A percentile compares a stretch with the other conserved stretches of the same genome.
Conservation (phyloP, 2,113 vertebrate species). For the Ibidorhyncha struthersii region DNA sequence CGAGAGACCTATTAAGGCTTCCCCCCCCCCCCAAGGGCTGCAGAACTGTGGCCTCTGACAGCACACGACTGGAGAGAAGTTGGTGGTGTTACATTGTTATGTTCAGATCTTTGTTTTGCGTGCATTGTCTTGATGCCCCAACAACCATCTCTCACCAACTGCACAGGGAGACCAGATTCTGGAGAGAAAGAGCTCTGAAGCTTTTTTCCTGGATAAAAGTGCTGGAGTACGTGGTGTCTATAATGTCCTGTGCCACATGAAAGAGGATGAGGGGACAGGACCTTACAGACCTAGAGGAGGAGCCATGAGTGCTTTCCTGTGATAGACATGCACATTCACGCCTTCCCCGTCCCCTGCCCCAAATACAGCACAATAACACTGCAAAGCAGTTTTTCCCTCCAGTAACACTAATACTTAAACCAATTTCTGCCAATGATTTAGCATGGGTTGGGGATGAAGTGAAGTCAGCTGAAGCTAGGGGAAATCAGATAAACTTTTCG, state of each 20-base stretch:
- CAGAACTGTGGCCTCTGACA: not conserved
- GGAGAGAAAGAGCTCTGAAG: not conserved
- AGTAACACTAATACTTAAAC: not conserved
- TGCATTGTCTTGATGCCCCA: not conserved
- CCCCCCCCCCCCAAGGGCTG: too few species aligned
- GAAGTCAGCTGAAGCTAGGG: not conserved
- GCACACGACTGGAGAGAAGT: not conserved
- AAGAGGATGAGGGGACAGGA: not conserved
- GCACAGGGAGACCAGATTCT: not conserved
- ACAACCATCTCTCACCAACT: not conserved
- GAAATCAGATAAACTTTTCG: not conserved
- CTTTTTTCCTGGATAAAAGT: not conserved
- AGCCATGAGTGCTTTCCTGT: not conserved
- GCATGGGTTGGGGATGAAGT: not conserved
- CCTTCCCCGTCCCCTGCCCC: accelerated
- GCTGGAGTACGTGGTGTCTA: accelerated
- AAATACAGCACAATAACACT: not conserved
- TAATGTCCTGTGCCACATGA: not conserved
- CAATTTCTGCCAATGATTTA: not conserved
- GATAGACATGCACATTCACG: not conserved
- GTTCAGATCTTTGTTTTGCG: not conserved
- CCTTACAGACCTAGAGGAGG: not conserved
- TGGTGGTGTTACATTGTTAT: not conserved
- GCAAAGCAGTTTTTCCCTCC: not conserved
- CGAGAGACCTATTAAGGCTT: not conserved